Evolutionary conservation across 1,140 invertebrate genomes (phyloP).

Genomic region (Drosophila funebris): DNA sequence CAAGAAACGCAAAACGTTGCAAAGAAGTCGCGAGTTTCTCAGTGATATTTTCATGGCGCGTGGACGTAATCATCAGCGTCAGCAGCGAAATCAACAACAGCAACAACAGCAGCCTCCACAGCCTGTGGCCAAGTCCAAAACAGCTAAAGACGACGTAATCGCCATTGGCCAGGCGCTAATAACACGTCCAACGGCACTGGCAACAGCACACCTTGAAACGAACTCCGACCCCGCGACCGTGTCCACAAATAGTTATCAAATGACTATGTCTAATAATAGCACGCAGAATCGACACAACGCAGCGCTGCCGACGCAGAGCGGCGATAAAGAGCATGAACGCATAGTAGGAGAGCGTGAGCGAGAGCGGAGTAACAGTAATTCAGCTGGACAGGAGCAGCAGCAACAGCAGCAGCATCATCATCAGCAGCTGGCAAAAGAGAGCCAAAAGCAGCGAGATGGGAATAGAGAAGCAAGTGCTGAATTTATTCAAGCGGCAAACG

Average conservation of each 20-base stretch:
- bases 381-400: slow-evolving; percentile 58
- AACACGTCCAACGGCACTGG: slow-evolving; percentile 20
- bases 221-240: slow-evolving; percentile 78
- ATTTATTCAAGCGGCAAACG: slow-evolving; percentile 78
- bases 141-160: slow-evolving; percentile 60
- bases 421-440: slow-evolving; percentile 18
- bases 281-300: slow-evolving; percentile 45
- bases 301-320: slow-evolving; percentile 30
- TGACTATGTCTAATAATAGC: slow-evolving; percentile 83
- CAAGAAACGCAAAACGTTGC: slow-evolving; percentile 59
- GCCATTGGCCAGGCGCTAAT: slow-evolving; percentile 19
- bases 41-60: slow-evolving; percentile 82
- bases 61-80: slow-evolving; percentile 81
- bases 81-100: slow-evolving; percentile 31
- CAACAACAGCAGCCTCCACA: slow-evolving; percentile 26
- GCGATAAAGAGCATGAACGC: slow-evolving; percentile 30
- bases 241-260: slow-evolving; percentile 82
- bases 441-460: slow-evolving; percentile 4
- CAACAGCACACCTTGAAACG: slow-evolving; percentile 78
- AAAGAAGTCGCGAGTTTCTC: slow-evolving; percentile 76
- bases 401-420: slow-evolving; percentile 9
- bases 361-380: slow-evolving; percentile 54
- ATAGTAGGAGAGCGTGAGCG: not conserved
- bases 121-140: slow-evolving; percentile 31
- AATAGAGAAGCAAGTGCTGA: slow-evolving; percentile 15